These are phyloP conservation scores for Steinernema carpocapsae DNA, from an alignment of 2,888 invertebrate species.

Conservation along the genomic window DNA sequence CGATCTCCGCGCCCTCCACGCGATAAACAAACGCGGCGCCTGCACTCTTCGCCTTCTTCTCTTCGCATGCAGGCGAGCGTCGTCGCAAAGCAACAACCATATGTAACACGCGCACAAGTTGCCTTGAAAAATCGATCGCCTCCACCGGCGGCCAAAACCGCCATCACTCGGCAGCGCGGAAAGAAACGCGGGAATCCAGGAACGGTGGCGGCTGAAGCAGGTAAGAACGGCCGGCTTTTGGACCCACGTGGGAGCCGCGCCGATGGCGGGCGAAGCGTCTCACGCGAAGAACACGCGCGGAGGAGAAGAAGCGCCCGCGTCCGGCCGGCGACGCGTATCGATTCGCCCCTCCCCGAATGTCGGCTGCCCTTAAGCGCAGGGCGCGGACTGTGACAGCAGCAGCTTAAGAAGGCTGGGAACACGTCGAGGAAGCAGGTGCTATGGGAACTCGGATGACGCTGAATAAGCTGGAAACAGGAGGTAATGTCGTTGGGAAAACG, in stretches of 20 bases:
- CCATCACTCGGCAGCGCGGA: not conserved
- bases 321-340: not conserved
- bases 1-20: not conserved
- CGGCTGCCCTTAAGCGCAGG: not conserved
- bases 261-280: not conserved
- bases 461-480: too few relatives aligned
- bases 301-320: not conserved
- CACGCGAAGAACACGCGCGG: not conserved
- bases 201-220: not conserved
- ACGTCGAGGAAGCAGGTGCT: too few relatives aligned
- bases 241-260: not conserved
- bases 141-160: not conserved
- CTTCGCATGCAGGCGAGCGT: too few relatives aligned
- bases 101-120: constrained; percentile 8
- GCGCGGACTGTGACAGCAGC: too few relatives aligned
- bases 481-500: too few relatives aligned
- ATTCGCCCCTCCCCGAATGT: not conserved
- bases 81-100: not conserved
- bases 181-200: not conserved
- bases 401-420: too few relatives aligned
- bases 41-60: not conserved
- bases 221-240: not conserved
- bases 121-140: not conserved
- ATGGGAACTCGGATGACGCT: too few relatives aligned
- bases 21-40: not conserved